Conservation (phyloP, 2,113 vertebrate genomes). For the Forbesichthys agassizii region DNA sequence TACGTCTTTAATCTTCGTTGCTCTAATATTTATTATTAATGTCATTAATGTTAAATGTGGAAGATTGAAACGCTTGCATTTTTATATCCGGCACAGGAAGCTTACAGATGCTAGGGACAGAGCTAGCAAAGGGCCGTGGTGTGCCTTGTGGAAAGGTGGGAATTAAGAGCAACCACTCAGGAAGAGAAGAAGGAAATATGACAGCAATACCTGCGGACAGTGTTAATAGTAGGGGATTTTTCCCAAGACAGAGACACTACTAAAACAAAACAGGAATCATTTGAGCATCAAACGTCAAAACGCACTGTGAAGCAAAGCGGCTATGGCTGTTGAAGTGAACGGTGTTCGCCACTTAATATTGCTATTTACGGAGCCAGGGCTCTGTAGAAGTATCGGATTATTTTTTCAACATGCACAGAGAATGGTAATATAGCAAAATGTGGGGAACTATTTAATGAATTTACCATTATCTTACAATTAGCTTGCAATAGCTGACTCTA, state of each 20-base stretch:
- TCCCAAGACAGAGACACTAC: slow-evolving; percentile 53
- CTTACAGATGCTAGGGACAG: slow-evolving; percentile 25
- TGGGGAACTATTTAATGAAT: no score
- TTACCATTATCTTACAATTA: no score
- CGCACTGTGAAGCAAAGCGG: no score
- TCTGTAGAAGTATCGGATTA: no score
- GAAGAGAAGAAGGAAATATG: slow-evolving; percentile 69
- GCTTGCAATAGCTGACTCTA: no score
- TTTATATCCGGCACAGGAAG: slow-evolving; percentile 68
- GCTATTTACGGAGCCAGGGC: no score
- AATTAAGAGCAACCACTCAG: slow-evolving; percentile 69
- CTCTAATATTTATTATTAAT: slow-evolving; percentile 40
- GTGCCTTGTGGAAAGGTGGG: slow-evolving; percentile 67
- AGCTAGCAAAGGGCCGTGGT: slow-evolving; percentile 37
- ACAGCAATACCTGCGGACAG: slow-evolving; percentile 65
- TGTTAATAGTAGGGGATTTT: slow-evolving; percentile 44
- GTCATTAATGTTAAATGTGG: slow-evolving; percentile 60
- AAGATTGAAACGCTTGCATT: slow-evolving; percentile 62
- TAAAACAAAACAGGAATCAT: slow-evolving; percentile 25
- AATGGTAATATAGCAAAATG: no score
- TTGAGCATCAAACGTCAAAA: no score
- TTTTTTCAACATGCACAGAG: no score
- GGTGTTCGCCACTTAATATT: no score
- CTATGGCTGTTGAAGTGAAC: no score
- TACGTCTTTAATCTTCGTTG: slow-evolving; percentile 57